Percentiles rank a stretch among this genome's conserved stretches.
phyloP scores from a whole-genome alignment of 2,888 invertebrate species.

The Endotricha flammealis region DNA sequence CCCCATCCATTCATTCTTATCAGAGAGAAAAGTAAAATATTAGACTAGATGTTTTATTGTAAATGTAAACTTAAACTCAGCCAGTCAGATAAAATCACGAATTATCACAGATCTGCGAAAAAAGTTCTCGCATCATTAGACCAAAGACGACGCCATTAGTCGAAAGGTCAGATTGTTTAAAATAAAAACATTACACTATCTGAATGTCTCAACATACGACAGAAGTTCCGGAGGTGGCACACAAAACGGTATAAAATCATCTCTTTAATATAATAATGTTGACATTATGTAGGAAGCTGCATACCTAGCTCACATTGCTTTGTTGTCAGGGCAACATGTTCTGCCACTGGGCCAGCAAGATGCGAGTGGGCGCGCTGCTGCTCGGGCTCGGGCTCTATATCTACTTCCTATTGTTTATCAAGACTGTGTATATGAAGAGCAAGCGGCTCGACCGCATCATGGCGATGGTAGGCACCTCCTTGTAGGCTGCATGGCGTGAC shows the following conservation, averaged over 20 bases:
- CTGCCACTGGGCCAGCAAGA: constrained; percentile 24
- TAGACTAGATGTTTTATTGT: no score
- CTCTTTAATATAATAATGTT: background rate
- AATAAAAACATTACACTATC: constrained; percentile 8
- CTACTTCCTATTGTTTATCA: constrained; percentile 28
- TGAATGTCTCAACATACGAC: constrained; percentile 23
- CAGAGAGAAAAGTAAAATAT: no score
- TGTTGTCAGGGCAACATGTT: constrained; percentile 22
- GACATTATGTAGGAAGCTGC: background rate
- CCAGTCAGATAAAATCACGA: no score
- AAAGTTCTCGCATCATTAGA: no score
- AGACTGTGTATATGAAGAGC: constrained; percentile 29
- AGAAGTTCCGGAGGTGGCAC: constrained; percentile 30
- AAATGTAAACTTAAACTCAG: no score
- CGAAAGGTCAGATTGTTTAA: no score
- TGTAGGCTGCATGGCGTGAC: no score
- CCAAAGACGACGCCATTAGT: no score
- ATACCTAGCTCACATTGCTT: constrained; percentile 3
- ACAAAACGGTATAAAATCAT: constrained; percentile 30
- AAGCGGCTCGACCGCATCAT: constrained; percentile 33
- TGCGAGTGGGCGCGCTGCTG: constrained; percentile 24
- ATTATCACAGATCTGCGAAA: no score
- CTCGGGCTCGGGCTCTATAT: constrained; percentile 27
- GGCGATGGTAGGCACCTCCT: constrained; percentile 27
- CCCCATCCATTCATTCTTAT: no score